A percentile compares a stretch with the other conserved stretches of the same genome.
Evolutionary conservation across 2,113 vertebrate species (phyloP).

Genomic region (Sylvia atricapilla): DNA sequence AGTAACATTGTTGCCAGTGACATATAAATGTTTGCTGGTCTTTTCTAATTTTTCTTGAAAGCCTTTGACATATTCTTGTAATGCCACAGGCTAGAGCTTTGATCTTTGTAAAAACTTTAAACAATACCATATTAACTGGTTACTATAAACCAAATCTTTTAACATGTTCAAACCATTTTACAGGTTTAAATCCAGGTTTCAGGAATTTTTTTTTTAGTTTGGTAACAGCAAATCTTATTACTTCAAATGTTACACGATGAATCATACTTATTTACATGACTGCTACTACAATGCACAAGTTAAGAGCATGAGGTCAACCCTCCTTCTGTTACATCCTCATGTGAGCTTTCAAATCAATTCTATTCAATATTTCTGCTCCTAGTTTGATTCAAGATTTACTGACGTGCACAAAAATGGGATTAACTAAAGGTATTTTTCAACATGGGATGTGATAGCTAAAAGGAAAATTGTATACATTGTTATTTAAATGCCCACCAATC

Average conservation of each 20-base stretch:
- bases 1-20: not conserved
- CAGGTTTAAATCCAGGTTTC: not conserved
- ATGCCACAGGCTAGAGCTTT: slow-evolving; percentile 3
- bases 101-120: slow-evolving; percentile 6
- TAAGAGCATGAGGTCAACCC: not conserved
- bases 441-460: not conserved
- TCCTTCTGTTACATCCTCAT: not conserved
- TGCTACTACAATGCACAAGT: not conserved
- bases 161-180: not conserved
- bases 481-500: not conserved
- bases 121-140: not conserved
- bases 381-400: not conserved
- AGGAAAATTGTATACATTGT: not conserved
- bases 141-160: not conserved
- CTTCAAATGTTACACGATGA: not conserved
- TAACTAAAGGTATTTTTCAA: not conserved
- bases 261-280: not conserved
- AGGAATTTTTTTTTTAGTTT: not conserved
- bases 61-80: not conserved
- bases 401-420: not conserved
- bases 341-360: not conserved
- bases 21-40: not conserved
- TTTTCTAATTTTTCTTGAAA: slow-evolving; percentile 1
- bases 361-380: not conserved
- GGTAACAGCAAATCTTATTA: not conserved